Base-by-base conservation (phyloP, 2,797 vertebrate genomes). In the Pagetopsis macropterus region DNA sequence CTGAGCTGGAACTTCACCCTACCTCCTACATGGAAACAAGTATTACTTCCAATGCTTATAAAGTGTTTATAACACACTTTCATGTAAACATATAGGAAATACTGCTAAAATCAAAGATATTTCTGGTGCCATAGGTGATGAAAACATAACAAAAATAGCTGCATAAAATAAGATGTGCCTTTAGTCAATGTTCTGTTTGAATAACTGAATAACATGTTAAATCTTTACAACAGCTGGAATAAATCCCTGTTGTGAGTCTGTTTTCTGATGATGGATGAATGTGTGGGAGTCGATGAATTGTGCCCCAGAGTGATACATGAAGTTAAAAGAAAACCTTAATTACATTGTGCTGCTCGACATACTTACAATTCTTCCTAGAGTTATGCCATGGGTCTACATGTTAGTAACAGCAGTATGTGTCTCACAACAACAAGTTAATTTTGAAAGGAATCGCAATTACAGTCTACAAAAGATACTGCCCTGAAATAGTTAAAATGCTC, bases 321-420 rank as follows among this genome's bases (percentile, higher is more conserved):
- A 70, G 66, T 69, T 43, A 83, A 75, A 79, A 56, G 21, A 44
- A 76, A 77, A 77, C 67, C 43, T 77, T 82, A 84, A 86, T 79
- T 78, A 76, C 51, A 65, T 15, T 27, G 23, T 50, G 58, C 69
- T n/a, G 3, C 55, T n/a, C 55, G 31, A 9, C 56, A 85, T 80
- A 78, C 67, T 61, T 66, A 1, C 77, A 52, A 74, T 75, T 70
- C 59, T 45, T 79, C 17, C 9, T 59, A 37, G 37, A 70, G 48
- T 54, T 66, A 48, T 62, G 14, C 0, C 48, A 7, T 9, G 15
- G 33, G 7, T 11, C n/a, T 64, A 17, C 48, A 54, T 51, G 66
- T 23, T 37, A 27, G 14, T 48, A 65, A 63, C 23, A 19, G 14
- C 19, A 3, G 19, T 4, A 9, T n/a, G 19, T 62, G 56, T 58